Base-by-base conservation (phyloP, 2,888 invertebrate species). In the Stenodera caucasica region DNA sequence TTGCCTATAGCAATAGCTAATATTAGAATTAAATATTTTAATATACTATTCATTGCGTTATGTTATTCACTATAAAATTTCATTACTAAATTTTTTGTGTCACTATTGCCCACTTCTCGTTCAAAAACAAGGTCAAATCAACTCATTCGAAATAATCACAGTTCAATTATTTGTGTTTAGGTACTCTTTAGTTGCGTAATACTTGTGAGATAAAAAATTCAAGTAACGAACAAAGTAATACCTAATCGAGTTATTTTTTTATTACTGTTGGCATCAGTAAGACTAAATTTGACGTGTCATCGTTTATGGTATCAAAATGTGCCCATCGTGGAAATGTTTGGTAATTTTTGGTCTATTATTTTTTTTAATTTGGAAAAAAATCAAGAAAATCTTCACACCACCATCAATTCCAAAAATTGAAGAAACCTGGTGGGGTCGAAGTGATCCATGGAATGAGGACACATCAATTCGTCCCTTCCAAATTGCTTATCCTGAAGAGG, bases 391-490 rank as follows among this genome's bases (percentile, higher is more conserved):
- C 30, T 21, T 63, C 6, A 29, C 23, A 33, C 62, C 62, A 21
- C 56, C 37, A 3, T 50, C 53, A 4, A 21, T 51, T 14, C 59
- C 62, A 6, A 59, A 56, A 59, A 45, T 63, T 32, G 50, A 59
- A 53, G 62, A 59, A 11, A 50, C 40, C 1, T 63, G 62, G 62
- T 63, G 62, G 62, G 59, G 62, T 5, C 37, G 32, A 2, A 53
- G 40, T 2, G 50, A 55, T 37, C 58, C 62, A 2, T 55, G 23
- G 11, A 54, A 55, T 30, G 23, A 59, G 50, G 59, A 63, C 12
- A 56, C 53, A 32, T 53, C 58, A 9, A 56, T 63, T 30, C 55
- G 62, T 6, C 56, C 53, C 6, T 63, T 59, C 29, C 4, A 45
- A 33, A 35, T 63, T 5, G 56, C 52, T 5, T 33, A 59, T 49